Evolutionary conservation across 2,888 invertebrate species (phyloP), one percentile per base, ranked within the genome.

Genomic region (Drosophila hamatofila): DNA sequence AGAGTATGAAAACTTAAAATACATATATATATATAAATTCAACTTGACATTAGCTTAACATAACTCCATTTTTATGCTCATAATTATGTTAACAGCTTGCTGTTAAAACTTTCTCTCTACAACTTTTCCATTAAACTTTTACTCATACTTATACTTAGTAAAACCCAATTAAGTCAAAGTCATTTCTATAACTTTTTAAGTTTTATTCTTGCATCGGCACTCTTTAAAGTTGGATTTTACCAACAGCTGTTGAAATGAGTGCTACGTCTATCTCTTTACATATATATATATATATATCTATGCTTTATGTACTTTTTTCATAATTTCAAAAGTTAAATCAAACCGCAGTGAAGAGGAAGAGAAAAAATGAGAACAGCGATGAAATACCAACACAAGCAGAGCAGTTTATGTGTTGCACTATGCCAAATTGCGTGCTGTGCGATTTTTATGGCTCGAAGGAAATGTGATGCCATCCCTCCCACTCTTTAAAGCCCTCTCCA

Each of bases 361-460:
- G 16, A 33, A 37, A 41, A 33, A 21, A 21, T 30, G 51, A 16
- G 30, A 49, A n/a, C 11, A 42, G 16, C 23, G 51, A 9, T 25
- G 37, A 51, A 27, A 42, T 9, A 37, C 25, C 33, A 51, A 70
- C 21, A 52, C 35, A 44, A 25, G 25, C 37, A 25, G 33, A 27
- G 35, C 37, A 23, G 48, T 72, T 72, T 75, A 65, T 70, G 70
- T 59, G 42, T 42, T 56, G 57, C 70, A 65, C 65, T 75, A 59
- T 65, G 44, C 48, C 49, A 59, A 77, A 70, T 75, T 70, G 70
- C 76, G 70, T 77, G 76, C 52, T 62, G 39, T 49, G 78, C 59
- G 58, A 76, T 76, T 80, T 78, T 76, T 72, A 72, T 80, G 46
- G 77, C 49, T 65, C 54, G 56, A 62, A 62, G 39, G 60, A 48